Evolutionary conservation across 2,113 vertebrate genomes (phyloP).

Genomic region (Desmodus rotundus): DNA sequence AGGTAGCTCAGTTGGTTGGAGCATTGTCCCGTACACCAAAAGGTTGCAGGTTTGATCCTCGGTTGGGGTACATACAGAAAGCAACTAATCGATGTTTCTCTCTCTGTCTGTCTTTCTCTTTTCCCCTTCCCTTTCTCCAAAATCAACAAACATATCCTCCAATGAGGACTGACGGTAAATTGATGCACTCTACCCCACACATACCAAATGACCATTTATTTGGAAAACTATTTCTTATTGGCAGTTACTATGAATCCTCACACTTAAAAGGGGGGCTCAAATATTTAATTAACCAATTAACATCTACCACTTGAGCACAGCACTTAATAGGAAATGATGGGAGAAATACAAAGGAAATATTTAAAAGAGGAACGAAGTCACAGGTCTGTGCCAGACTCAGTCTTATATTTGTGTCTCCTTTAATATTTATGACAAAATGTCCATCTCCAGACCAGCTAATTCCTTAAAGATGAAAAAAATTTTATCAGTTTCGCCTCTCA

Average conservation of each 20-base stretch:
- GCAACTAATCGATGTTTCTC: too few relatives aligned
- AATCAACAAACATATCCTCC: too few relatives aligned
- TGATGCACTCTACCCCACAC: rapidly evolving
- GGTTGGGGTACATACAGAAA: too few relatives aligned
- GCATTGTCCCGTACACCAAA: too few relatives aligned
- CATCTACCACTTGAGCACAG: neutral
- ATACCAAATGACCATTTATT: neutral
- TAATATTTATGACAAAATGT: neutral
- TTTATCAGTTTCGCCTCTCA: neutral
- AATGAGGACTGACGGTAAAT: neutral
- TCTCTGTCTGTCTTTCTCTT: too few relatives aligned
- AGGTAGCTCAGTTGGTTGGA: too few relatives aligned
- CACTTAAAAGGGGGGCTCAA: neutral
- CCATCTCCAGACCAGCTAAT: neutral
- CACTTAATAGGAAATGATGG: neutral
- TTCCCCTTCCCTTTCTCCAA: too few relatives aligned
- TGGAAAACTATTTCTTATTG: neutral
- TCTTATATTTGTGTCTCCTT: neutral
- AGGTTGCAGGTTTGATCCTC: too few relatives aligned
- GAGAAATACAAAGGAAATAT: neutral
- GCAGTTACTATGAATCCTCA: neutral
- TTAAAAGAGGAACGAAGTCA: neutral
- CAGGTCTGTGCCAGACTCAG: neutral
- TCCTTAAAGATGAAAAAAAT: neutral
- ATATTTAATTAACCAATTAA: conserved; percentile 20